A percentile compares a stretch with the other conserved stretches of the same genome.
Evolutionary conservation across 2,797 vertebrate species (phyloP).

Genomic region (Nannoperca australis): DNA sequence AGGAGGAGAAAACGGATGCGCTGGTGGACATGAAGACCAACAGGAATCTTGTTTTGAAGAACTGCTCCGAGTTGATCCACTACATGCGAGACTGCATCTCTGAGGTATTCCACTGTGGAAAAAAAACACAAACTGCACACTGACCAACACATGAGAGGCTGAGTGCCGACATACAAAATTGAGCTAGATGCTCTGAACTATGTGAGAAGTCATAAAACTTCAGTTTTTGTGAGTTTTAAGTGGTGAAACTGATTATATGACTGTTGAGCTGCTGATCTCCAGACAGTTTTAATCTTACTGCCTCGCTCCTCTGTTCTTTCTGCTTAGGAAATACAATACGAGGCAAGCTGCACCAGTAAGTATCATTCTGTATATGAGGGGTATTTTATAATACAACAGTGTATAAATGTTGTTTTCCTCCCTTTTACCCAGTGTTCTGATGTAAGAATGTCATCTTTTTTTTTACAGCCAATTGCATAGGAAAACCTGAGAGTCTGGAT

Average conservation of each 20-base stretch:
- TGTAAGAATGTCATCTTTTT: not conserved
- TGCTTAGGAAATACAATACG: rapidly evolving
- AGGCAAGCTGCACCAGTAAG: not conserved
- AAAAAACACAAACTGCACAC: not conserved
- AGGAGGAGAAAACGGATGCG: rapidly evolving
- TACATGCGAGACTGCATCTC: not conserved
- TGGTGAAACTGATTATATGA: not conserved
- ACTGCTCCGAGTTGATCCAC: rapidly evolving
- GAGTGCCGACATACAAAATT: not conserved
- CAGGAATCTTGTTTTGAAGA: rapidly evolving
- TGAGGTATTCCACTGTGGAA: slow-evolving; percentile 21
- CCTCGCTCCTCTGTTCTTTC: not conserved
- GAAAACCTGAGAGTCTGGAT: rapidly evolving
- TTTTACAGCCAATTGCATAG: slow-evolving; percentile 12
- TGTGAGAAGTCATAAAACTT: not conserved
- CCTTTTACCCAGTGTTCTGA: not conserved
- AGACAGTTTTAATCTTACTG: not conserved
- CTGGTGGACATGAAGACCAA: rapidly evolving
- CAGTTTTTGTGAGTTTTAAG: not conserved
- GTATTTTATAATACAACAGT: not conserved
- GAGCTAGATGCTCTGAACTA: not conserved
- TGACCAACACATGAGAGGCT: not conserved
- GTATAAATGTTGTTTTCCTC: not conserved
- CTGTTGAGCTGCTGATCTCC: too few relatives aligned
- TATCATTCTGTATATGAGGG: not conserved